These are phyloP conservation scores for Lagodon rhomboides DNA, from an alignment of 2,797 vertebrate species.

Conservation along the genomic window DNA sequence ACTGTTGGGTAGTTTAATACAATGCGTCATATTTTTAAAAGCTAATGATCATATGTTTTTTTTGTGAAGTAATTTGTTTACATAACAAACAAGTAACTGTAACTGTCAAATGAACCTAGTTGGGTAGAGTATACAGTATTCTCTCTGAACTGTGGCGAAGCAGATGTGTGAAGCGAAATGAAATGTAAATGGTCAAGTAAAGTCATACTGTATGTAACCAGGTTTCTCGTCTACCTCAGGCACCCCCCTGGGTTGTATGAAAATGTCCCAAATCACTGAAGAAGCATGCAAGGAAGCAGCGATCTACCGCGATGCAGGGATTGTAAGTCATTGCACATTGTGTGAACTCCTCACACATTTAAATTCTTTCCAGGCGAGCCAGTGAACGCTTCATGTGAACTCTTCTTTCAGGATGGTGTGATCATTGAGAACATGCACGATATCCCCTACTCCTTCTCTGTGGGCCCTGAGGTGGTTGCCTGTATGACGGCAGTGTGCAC, in stretches of 20 bases:
- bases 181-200: neutral
- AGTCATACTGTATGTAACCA: neutral
- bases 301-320: constrained; percentile 85
- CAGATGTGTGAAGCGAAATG: neutral
- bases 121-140: neutral
- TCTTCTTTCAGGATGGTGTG: constrained; percentile 85
- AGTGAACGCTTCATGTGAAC: neutral
- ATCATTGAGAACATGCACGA: constrained; percentile 95
- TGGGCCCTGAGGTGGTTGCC: constrained; percentile 89
- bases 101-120: neutral
- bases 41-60: neutral
- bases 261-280: constrained; percentile 86
- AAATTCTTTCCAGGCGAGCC: accelerated
- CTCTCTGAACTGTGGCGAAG: neutral
- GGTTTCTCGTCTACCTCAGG: constrained; percentile 73
- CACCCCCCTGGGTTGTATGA: constrained; percentile 82
- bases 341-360: neutral
- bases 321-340: constrained; percentile 81
- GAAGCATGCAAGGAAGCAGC: constrained; percentile 89
- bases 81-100: neutral
- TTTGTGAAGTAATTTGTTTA: neutral
- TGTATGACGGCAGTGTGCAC: constrained; percentile 86
- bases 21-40: neutral
- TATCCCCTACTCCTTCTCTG: constrained; percentile 84
- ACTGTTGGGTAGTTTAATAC: neutral